Base-by-base conservation (phyloP, 2,888 invertebrate genomes). In the Drosophila prostipennis region DNA sequence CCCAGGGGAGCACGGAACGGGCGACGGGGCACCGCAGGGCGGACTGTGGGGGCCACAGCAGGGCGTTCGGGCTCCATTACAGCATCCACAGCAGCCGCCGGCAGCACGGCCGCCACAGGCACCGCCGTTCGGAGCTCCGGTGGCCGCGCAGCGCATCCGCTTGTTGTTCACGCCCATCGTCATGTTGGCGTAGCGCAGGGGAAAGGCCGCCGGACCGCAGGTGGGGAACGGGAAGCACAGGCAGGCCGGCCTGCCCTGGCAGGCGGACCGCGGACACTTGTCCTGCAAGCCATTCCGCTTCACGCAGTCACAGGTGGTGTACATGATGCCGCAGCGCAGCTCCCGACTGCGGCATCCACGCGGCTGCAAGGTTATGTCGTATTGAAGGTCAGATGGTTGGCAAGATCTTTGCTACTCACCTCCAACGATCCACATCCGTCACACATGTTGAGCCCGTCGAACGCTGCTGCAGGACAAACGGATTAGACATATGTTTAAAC, bases 241-340 rank as follows among this genome's bases (percentile, higher is more conserved):
- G 78, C 94, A 93, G 32, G 90, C 91, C 0, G 92, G 93, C 6
- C 92, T 90, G 40, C 93, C 93, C 59, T 92, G 92, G 76, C 94
- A 94, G 34, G 92, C 91, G 1, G 92, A 91, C 56, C 94, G 91
- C 1, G 92, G 93, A 79, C 94, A 94, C 70, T 94, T 93, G 60
- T 94, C 93, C 84, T 94, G 94, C 23, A 94, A 90, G 6, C 94
- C 94, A 77, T 94, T 94, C 10, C 93, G 91, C 80, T 93, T 93
- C 69, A 93, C 92, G 83, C 94, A 94, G 45, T 93, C 93, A 76
- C 94, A 94, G 39, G 93, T 93, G 11, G 92, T 92, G 70, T 93
- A 93, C 74, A 94, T 91, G 57, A 93, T 91, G 39, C 94, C 92
- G 39, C 90, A 92, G 4, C 93, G 91, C 42, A 94, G 82, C 85